phyloP scores from a whole-genome alignment of 2,797 vertebrate species.

The Pampus argenteus region DNA sequence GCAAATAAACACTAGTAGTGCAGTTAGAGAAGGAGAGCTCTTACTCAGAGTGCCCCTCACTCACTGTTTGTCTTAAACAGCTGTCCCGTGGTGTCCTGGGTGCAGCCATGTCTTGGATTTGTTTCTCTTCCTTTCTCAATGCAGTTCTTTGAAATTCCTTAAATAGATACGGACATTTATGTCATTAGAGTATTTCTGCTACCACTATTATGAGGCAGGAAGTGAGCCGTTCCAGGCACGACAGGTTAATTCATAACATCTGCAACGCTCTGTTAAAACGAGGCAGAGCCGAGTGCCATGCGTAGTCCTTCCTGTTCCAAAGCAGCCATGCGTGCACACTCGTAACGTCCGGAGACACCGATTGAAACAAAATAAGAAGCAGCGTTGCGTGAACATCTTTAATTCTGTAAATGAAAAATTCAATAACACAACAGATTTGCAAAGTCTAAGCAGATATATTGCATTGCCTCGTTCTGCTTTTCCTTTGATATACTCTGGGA shows the following conservation, averaged over 20 bases:
- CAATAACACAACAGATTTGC: neutral
- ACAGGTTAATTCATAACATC: slow-evolving; percentile 76
- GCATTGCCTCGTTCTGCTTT: slow-evolving; percentile 30
- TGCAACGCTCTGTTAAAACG: slow-evolving; percentile 52
- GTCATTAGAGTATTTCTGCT: slow-evolving; percentile 60
- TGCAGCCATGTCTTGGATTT: slow-evolving; percentile 7
- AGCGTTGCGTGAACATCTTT: slow-evolving; percentile 35
- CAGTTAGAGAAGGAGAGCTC: slow-evolving; percentile 19
- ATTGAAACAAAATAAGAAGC: no score
- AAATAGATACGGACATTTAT: slow-evolving; percentile 60
- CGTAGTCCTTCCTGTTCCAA: slow-evolving; percentile 51
- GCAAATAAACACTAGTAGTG: slow-evolving; percentile 12
- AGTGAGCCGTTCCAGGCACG: slow-evolving; percentile 60
- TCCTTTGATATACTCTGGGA: slow-evolving; percentile 78
- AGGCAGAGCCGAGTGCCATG: slow-evolving; percentile 33
- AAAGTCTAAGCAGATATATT: slow-evolving; percentile 58
- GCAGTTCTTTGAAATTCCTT: slow-evolving; percentile 51
- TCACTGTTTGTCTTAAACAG: slow-evolving; percentile 50
- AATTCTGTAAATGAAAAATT: slow-evolving; percentile 11
- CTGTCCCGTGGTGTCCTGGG: slow-evolving; percentile 27
- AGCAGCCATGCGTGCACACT: slow-evolving; percentile 47
- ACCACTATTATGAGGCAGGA: slow-evolving; percentile 62
- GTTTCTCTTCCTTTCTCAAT: slow-evolving; percentile 31
- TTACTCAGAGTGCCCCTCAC: slow-evolving; percentile 18
- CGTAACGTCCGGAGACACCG: no score